phyloP scores from a whole-genome alignment of 2,113 vertebrate genomes.

The Oxyura jamaicensis region DNA sequence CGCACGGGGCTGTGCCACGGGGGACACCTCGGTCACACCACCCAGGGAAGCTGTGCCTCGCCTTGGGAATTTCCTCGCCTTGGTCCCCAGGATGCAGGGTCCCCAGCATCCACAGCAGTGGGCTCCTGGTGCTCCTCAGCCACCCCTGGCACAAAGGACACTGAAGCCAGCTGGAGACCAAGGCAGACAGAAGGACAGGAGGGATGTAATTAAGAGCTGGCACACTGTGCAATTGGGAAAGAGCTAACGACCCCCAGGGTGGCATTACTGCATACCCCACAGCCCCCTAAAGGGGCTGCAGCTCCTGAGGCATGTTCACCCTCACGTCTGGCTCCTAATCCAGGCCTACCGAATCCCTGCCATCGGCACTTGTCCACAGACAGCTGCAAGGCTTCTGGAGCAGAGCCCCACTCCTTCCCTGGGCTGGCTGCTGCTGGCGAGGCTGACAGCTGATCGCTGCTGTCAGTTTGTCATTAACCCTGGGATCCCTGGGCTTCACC shows the following conservation, averaged over 20 bases:
- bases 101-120: fast-evolving
- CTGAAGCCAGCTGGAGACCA: background rate
- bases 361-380: background rate
- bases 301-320: fast-evolving
- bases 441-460: background rate
- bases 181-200: background rate
- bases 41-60: background rate
- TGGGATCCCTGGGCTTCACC: background rate
- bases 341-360: background rate
- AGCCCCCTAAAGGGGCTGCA: background rate
- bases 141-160: background rate
- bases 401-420: fast-evolving
- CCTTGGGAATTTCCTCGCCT: background rate
- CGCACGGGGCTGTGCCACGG: fast-evolving
- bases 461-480: background rate
- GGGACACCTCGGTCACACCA: fast-evolving
- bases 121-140: background rate
- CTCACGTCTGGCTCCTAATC: background rate
- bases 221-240: background rate
- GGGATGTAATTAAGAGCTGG: background rate
- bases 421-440: fast-evolving
- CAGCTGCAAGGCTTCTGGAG: background rate
- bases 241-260: background rate
- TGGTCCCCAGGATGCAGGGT: background rate
- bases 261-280: background rate